A percentile compares a stretch with the other conserved stretches of the same genome.
Conservation (phyloP, 2,888 invertebrate species). For the Gryllus longicercus region DNA sequence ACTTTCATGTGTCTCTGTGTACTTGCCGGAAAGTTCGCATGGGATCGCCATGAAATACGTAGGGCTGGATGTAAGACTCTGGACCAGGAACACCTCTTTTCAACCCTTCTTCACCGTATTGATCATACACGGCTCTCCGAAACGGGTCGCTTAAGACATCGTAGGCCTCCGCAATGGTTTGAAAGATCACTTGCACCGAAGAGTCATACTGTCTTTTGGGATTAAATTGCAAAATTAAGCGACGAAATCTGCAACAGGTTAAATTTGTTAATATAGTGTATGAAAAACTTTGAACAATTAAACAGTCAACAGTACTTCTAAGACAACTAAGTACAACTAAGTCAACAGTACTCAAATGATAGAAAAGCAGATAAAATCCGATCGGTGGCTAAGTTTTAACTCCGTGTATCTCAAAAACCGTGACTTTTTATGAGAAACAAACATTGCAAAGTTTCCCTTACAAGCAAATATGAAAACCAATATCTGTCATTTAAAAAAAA, state of each 20-base stretch:
- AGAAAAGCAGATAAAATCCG: no score
- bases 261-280: not conserved
- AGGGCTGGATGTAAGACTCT: slow-evolving; percentile 64
- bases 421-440: no score
- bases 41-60: slow-evolving; percentile 77
- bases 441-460: no score
- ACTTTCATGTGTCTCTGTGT: no score
- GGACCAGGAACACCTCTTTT: slow-evolving; percentile 75
- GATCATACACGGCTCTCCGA: slow-evolving; percentile 75
- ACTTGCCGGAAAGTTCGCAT: slow-evolving; percentile 63
- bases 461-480: no score
- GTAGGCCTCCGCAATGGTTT: slow-evolving; percentile 71
- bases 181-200: slow-evolving; percentile 52
- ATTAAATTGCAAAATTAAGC: slow-evolving; percentile 57
- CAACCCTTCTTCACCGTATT: slow-evolving; percentile 84
- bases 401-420: no score
- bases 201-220: slow-evolving; percentile 51
- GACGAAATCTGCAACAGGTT: slow-evolving; percentile 48
- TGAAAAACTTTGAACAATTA: no score
- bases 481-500: no score
- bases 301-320: not conserved
- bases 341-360: no score
- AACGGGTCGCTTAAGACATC: slow-evolving; percentile 68
- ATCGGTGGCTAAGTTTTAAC: no score
- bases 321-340: no score